Evolutionary conservation across 2,797 vertebrate species (phyloP).

Genomic region (Darevskia nairensis): DNA sequence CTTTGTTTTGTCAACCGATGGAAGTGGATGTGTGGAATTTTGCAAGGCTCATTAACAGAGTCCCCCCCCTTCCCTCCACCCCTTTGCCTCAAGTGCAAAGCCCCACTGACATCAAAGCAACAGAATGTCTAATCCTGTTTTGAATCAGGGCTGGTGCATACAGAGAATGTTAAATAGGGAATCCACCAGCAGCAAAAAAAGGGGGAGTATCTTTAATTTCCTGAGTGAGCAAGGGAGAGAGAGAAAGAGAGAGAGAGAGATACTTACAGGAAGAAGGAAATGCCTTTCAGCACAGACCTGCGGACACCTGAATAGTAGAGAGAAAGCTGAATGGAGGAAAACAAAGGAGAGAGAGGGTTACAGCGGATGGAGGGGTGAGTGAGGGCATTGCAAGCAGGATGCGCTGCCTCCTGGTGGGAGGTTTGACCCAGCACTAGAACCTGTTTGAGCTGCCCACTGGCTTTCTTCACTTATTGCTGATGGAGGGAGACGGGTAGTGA

Average conservation of each 20-base stretch:
- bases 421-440: neutral
- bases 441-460: neutral
- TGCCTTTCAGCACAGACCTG: constrained; percentile 11
- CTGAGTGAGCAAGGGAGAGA: constrained; percentile 62
- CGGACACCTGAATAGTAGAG: neutral
- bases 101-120: constrained; percentile 73
- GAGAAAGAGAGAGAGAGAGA: constrained; percentile 44
- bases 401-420: fast-evolving
- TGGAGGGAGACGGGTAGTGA: fast-evolving
- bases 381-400: neutral
- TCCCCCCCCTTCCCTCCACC: fast-evolving
- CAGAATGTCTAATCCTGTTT: constrained; percentile 70
- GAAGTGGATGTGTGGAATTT: constrained; percentile 27
- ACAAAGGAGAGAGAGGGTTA: fast-evolving
- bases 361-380: constrained; percentile 50
- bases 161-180: constrained; percentile 74
- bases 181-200: constrained; percentile 43
- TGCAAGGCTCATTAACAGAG: constrained; percentile 46
- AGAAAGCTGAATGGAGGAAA: fast-evolving
- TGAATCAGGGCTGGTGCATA: constrained; percentile 66
- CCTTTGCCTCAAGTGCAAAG: constrained; percentile 59
- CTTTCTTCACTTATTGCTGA: neutral
- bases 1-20: constrained; percentile 29
- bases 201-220: constrained; percentile 70
- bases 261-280: constrained; percentile 51